A percentile compares a stretch with the other conserved stretches of the same genome.
phyloP scores from a whole-genome alignment of 2,888 invertebrate species.

The Noctua pronuba region DNA sequence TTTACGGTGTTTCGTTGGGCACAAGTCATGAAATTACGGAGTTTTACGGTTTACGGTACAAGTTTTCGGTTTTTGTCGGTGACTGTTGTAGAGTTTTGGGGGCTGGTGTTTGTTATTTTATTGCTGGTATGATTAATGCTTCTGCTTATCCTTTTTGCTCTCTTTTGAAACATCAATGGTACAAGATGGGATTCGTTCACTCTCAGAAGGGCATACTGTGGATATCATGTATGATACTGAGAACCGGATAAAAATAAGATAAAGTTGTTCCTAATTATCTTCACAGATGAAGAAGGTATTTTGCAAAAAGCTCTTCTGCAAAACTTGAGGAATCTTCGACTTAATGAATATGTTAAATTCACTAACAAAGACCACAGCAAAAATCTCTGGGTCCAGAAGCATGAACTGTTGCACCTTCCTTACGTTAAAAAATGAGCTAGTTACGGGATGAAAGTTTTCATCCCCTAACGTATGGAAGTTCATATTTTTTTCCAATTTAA shows the following conservation, averaged over 20 bases:
- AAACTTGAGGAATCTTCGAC: neutral
- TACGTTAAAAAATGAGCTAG: neutral
- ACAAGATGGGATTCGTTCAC: neutral
- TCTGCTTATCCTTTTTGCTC: neutral
- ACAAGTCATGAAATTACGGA: constrained; percentile 49
- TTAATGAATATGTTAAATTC: neutral
- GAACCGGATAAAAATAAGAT: neutral
- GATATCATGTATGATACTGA: neutral
- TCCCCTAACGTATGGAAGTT: neutral
- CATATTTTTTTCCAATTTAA: neutral
- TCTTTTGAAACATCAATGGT: neutral
- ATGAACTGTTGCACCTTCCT: neutral
- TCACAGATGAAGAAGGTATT: neutral
- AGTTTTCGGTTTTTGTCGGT: constrained; percentile 49
- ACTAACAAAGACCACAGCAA: neutral
- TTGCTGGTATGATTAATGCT: constrained; percentile 19
- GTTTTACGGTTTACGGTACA: constrained; percentile 42
- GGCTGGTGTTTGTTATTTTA: constrained; percentile 28
- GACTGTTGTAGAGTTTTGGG: constrained; percentile 10
- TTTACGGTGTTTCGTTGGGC: constrained; percentile 45
- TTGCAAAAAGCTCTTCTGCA: neutral
- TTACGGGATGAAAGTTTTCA: neutral
- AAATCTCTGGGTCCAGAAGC: neutral
- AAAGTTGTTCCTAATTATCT: neutral
- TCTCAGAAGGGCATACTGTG: neutral